Conservation (phyloP, 2,888 invertebrate genomes). For the Fragum fragum region DNA sequence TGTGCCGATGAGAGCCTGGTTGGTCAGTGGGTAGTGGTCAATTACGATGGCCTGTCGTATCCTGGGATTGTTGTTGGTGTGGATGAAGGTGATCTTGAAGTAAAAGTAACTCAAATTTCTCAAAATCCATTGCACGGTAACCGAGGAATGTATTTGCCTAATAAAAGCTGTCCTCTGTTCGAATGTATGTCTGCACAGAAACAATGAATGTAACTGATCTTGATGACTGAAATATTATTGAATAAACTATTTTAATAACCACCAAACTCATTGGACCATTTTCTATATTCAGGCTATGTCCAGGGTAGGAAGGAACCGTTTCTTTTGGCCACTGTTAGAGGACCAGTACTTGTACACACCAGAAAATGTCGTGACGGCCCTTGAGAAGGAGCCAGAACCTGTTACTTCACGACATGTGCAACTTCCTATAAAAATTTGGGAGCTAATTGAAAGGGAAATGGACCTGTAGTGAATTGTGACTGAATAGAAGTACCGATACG, state of each 20-base stretch:
- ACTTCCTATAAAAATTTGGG: conserved; percentile 6
- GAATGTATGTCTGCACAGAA: too few species aligned
- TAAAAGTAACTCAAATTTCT: conserved; percentile 9
- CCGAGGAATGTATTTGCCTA: conserved; percentile 12
- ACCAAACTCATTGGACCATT: conserved; percentile 10
- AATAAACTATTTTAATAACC: conserved; percentile 1
- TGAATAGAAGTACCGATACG: conserved; percentile 13
- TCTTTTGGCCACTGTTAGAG: too few species aligned
- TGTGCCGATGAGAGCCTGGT: conserved; percentile 14
- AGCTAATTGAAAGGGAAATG: conserved; percentile 4
- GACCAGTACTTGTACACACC: conserved; percentile 14
- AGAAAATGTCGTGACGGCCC: background rate
- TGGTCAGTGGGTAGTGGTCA: conserved; percentile 29
- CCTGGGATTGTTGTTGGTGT: conserved; percentile 31
- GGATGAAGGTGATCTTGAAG: too few species aligned
- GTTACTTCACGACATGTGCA: too few species aligned
- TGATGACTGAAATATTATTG: conserved; percentile 17
- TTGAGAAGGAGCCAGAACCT: too few species aligned
- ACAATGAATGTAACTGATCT: conserved; percentile 20
- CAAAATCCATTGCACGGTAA: conserved; percentile 15
- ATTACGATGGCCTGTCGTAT: conserved; percentile 22
- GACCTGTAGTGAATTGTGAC: conserved; percentile 14
- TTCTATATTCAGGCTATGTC: too few species aligned
- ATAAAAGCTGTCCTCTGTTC: conserved; percentile 4
- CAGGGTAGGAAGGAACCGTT: too few species aligned